Base-by-base conservation (phyloP, 2,888 invertebrate genomes). In the Polydrusus pterygomalis region DNA sequence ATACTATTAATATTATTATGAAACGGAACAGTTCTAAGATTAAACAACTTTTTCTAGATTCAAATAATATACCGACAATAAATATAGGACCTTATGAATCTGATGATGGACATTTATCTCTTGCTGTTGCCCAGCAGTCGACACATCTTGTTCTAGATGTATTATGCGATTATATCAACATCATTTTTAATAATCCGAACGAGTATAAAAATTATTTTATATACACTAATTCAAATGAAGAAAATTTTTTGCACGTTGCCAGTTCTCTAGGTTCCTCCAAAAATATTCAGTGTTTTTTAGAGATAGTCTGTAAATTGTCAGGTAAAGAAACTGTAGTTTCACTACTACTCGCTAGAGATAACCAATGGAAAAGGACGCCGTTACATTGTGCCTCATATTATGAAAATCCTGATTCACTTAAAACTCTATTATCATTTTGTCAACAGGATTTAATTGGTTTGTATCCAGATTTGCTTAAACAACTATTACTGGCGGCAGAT, bases 221-320 rank as follows among this genome's bases (percentile, higher is more conserved):
- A 20, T 51, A 20, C 11, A 20, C 20, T 6, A 51, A 51, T 51
- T 13, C 51, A 11, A 8, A 7, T 1, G 1, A 51, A 17, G 1
- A 51, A 9, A 51, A 51, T 51, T 51, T 51, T 51, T 20, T 51
- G 20, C 20, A 51, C 20, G 2, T 51, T 11, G 51, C 51, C 20
- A 20, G 20, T 2, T 2, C 1, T 9, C 10, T 6, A 0, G 51
- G 51, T 9, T 17, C 11, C 1, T 17, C 18, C 20, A 20, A 5
- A 20, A 51, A 51, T 20, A 51, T 51, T 20, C 2, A 51, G 6
- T 51, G 3, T 20, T 51, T 20, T 51, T 51, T 51, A 8, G 20
- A 51, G 20, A 1, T 20, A 51, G 0, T 51, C 2, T 2, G 9
- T 0, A 13, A 51, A 13, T 10, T 20, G 1, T 20, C 17, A 20